Evolutionary conservation across 2,113 vertebrate species (phyloP).

Genomic region (Silurus asotus): DNA sequence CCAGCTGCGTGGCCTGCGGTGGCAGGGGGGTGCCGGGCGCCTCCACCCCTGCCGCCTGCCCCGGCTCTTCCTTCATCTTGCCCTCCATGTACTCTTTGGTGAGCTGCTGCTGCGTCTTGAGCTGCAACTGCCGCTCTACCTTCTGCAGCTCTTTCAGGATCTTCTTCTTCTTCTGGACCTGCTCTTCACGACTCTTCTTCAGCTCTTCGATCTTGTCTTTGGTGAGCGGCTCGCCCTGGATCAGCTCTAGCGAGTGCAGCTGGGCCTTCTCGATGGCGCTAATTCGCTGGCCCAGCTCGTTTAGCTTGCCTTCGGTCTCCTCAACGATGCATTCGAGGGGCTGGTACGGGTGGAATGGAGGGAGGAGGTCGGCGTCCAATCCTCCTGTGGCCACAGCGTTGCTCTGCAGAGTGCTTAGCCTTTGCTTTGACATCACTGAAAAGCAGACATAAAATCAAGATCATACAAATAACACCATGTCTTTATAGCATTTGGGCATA

Average conservation of each 20-base stretch:
- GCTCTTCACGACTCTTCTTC: slow-evolving; percentile 98
- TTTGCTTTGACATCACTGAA: slow-evolving; percentile 92
- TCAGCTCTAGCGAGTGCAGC: slow-evolving; percentile 96
- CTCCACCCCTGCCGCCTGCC: slow-evolving; percentile 69
- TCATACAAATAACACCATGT: neutral
- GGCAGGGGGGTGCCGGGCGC: slow-evolving; percentile 59
- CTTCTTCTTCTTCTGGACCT: slow-evolving; percentile 99
- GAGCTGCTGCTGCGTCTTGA: slow-evolving; percentile 99
- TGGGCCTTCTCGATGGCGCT: slow-evolving; percentile 99
- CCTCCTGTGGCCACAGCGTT: slow-evolving; percentile 64
- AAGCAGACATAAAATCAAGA: slow-evolving; percentile 47
- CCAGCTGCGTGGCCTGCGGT: slow-evolving; percentile 71
- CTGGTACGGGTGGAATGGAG: slow-evolving; percentile 96
- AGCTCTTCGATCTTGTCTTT: slow-evolving; percentile 99
- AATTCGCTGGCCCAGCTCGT: slow-evolving; percentile 98
- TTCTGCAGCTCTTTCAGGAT: slow-evolving; percentile 99
- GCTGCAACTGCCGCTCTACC: slow-evolving; percentile 97
- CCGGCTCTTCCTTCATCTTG: slow-evolving; percentile 86
- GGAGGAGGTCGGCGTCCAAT: slow-evolving; percentile 87
- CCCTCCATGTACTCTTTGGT: slow-evolving; percentile 99
- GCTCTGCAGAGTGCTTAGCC: slow-evolving; percentile 89
- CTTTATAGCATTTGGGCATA: neutral
- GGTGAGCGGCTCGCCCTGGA: slow-evolving; percentile 99
- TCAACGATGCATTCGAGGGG: slow-evolving; percentile 99
- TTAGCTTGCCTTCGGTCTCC: slow-evolving; percentile 98